These are phyloP conservation scores for Romanogobio albipinnatus DNA, from an alignment of 2,113 vertebrate species.

Conservation along the genomic window DNA sequence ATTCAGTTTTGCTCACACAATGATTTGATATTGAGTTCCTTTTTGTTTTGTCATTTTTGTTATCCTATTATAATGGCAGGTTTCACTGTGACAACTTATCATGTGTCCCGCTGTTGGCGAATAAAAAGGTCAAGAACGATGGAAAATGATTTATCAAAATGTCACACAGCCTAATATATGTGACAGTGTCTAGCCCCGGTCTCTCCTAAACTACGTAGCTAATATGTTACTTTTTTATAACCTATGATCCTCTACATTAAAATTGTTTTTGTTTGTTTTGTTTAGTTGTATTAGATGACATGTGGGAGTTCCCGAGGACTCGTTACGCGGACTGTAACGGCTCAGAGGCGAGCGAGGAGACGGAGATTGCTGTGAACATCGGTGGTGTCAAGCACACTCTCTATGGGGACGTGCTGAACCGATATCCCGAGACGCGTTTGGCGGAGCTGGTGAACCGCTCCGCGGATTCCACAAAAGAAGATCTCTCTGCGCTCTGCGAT, in stretches of 20 bases:
- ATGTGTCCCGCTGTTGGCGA: neutral
- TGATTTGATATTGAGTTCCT: neutral
- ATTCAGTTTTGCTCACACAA: neutral
- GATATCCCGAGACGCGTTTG: constrained; percentile 89
- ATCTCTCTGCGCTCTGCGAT: constrained; percentile 84
- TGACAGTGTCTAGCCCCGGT: neutral
- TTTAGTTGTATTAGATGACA: constrained; percentile 55
- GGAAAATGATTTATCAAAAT: neutral
- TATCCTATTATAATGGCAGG: neutral
- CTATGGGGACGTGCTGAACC: constrained; percentile 82
- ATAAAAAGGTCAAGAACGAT: neutral
- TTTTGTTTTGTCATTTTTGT: neutral
- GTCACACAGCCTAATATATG: neutral
- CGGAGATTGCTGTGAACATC: constrained; percentile 90
- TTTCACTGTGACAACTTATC: neutral
- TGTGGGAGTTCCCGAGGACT: constrained; percentile 77
- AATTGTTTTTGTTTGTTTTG: neutral
- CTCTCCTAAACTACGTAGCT: neutral
- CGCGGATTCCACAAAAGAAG: constrained; percentile 70
- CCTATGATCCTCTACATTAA: neutral
- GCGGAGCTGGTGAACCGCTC: constrained; percentile 85
- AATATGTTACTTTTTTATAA: neutral
- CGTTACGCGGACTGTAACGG: constrained; percentile 77
- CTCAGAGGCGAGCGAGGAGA: constrained; percentile 80
- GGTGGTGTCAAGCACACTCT: constrained; percentile 92